Evolutionary conservation across 2,797 vertebrate genomes (phyloP), one percentile per base, ranked within the genome.

Genomic region (Gallirallus australis): DNA sequence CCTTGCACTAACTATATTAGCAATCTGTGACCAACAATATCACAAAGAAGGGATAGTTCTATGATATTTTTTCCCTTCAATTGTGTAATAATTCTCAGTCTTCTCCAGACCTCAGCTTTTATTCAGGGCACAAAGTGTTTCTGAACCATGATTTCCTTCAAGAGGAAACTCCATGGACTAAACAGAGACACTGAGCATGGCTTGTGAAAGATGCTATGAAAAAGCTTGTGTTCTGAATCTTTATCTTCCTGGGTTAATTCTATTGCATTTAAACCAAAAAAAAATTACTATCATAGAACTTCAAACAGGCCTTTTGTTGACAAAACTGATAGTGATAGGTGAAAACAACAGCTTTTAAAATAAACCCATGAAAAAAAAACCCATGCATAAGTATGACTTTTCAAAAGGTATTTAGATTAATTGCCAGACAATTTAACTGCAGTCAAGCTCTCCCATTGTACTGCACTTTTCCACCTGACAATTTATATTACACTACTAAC

Each of bases 1-100:
- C 6, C 0, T 48, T 73, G 11, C 10, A 33, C 3, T 71, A 50
- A 37, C 6, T 2, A 1, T 42, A 21, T 6, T 24, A 39, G 2
- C 8, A 63, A 35, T 17, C 10, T 15, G 11, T 70, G 52, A 73
- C 59, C 5, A 77, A 35, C 24, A 79, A 13, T 19, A 75, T 25
- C 14, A 59, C 2, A 1, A 54, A 77, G 10, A 21, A 33, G 15
- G 19, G 4, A 18, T 31, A 3, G 3, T 54, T 69, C 35, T 82
- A 39, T 45, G 8, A 21, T 33, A 27, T 39, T 21, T 64, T 83
- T 73, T 65, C 52, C 11, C 6, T 40, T 78, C 19, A 75, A 7
- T 52, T 2, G 3, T 18, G 10, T 7, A 16, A 40, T n/a, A 71
- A 56, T 27, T 65, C 37, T 40, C 5, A 3, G 14, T 31, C 8